Percentiles rank a stretch among this genome's conserved stretches.
These are phyloP conservation scores for Eulacestoma nigropectus DNA, from an alignment of 2,113 vertebrate species.

Conservation along the genomic window DNA sequence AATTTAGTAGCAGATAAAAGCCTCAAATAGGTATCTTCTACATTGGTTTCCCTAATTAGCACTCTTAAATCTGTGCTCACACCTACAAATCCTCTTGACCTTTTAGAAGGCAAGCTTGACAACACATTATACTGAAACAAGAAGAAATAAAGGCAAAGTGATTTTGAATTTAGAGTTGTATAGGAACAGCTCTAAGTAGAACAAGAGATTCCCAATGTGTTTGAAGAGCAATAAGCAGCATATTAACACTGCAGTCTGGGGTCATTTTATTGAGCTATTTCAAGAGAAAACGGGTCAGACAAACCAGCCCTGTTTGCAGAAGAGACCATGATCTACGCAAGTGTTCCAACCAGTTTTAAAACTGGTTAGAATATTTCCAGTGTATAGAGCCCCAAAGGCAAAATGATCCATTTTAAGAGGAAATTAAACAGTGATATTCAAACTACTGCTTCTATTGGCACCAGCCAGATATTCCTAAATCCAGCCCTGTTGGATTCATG, in stretches of 20 bases:
- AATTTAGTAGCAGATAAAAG: neutral
- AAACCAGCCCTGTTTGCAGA: neutral
- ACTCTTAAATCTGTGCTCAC: neutral
- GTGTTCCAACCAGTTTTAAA: constrained; percentile 8
- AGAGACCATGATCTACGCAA: neutral
- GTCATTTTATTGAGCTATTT: neutral
- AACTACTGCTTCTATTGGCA: neutral
- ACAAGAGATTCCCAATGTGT: neutral
- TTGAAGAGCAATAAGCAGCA: neutral
- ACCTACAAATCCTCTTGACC: constrained; percentile 3
- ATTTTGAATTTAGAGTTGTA: neutral
- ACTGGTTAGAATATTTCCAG: neutral
- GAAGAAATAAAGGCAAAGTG: neutral
- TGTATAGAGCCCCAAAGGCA: neutral
- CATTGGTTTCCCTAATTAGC: neutral
- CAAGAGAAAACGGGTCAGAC: constrained; percentile 2
- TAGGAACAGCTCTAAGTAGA: neutral
- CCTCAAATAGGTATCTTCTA: neutral
- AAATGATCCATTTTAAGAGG: neutral
- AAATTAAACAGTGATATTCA: neutral
- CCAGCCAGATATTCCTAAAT: neutral
- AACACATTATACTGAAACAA: neutral
- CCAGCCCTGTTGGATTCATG: neutral
- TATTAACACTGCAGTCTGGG: neutral
- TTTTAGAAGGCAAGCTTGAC: neutral